Percentiles rank a stretch among this genome's conserved stretches.
phyloP scores from a whole-genome alignment of 2,888 invertebrate species.

The Nemapogon koenigi region DNA sequence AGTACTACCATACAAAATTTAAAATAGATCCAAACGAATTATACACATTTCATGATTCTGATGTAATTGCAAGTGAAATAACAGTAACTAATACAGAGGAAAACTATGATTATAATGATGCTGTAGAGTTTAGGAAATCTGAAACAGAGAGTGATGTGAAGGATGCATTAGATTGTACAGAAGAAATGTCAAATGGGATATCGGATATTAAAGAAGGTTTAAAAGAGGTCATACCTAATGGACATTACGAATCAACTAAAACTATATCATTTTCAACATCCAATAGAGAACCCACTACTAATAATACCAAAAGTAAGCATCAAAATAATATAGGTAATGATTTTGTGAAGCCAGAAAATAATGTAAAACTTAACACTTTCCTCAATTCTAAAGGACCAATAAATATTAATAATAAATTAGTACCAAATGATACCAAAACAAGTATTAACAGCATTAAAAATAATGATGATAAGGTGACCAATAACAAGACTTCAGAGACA shows the following conservation, averaged over 20 bases:
- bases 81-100: constrained; percentile 58
- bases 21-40: constrained; percentile 59
- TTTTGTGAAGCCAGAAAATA: constrained; percentile 18
- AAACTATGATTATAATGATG: constrained; percentile 40
- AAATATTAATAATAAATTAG: constrained; percentile 17
- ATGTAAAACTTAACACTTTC: constrained; percentile 14
- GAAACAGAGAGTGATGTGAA: constrained; percentile 17
- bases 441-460: constrained; percentile 49
- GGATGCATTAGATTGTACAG: constrained; percentile 36
- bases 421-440: constrained; percentile 28
- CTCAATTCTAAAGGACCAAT: neutral
- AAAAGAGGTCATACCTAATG: constrained; percentile 37
- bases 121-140: constrained; percentile 4
- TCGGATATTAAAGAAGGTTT: constrained; percentile 34
- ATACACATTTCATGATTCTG: constrained; percentile 58
- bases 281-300: constrained; percentile 30
- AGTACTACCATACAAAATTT: constrained; percentile 52
- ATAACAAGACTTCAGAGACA: constrained; percentile 33
- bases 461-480: constrained; percentile 31
- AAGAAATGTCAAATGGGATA: constrained; percentile 39
- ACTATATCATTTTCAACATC: constrained; percentile 12
- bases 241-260: constrained; percentile 32
- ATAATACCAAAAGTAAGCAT: constrained; percentile 31
- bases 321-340: constrained; percentile 28
- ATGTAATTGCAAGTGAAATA: constrained; percentile 54